Base-by-base conservation (phyloP, 2,113 vertebrate genomes). In the Sturnira hondurensis region DNA sequence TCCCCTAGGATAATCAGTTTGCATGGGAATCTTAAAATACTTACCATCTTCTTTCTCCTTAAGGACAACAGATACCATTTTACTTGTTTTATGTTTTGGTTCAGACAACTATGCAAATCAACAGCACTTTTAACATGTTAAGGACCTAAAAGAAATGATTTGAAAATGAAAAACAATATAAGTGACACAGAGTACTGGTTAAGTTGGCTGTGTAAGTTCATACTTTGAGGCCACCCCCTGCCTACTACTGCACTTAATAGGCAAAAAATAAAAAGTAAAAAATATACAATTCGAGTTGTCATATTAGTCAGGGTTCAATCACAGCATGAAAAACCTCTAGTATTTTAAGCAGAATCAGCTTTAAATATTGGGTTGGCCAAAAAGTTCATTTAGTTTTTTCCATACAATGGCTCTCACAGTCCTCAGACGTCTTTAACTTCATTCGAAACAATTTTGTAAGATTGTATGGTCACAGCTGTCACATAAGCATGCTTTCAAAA, bases 51-150 rank as follows among this genome's bases (percentile, higher is more conserved):
- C 16, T 84, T 83, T 94, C 17, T 7, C 73, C 45, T 74, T 61
- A 38, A 28, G 43, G 22, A 56, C 43, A 95, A 88, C 16, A 92
- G 20, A 77, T 58, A 54, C 33, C 52, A 36, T 84, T 96, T 54
- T 28, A 91, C 71, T 97, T 84, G 22, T 73, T 96, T 96, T 83
- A 82, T 67, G 43, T 65, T 92, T 93, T 68, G 31, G 31, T 84
- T 81, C 70, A 88, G 38, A 85, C 38, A 95, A 38, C 76, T 38
- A 77, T 45, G 80, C 93, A 96, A 86, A 93, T 81, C 54, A 94
- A 36, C 31, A 85, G 33, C 63, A 85, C 15, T 67, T 93, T 91
- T 43, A 61, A 80, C 63, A 94, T 63, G 43, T 90, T n/a, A 43
- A 94, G 9, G 3, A 89, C 17, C 70, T 71, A 86, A 96, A 86